Base-by-base conservation (phyloP, 2,888 invertebrate genomes). In the Euclidia mi region DNA sequence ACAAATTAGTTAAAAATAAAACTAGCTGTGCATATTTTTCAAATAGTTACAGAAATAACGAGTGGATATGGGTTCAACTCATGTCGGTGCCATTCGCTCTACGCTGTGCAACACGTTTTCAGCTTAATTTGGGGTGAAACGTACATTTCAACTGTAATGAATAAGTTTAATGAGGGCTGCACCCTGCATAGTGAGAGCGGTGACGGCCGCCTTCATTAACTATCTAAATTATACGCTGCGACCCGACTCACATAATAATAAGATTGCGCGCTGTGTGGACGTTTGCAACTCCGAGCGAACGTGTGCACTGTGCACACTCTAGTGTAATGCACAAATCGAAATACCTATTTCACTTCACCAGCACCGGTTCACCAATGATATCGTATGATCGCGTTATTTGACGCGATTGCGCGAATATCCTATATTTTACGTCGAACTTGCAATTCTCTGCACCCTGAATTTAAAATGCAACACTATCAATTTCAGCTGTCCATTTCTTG, bases 141-240 rank as follows among this genome's bases (percentile, higher is more conserved):
- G 56, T 50, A 66, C 49, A 68, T 70, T 68, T 56, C 46, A 66
- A 40, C 55, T 32, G 65, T 70, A 70, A 76, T 75, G 63, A 73
- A 65, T 70, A 68, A 67, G 52, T 64, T 55, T 64, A 71, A 73
- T 57, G 65, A 64, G 63, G 59, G 52, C 40, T 58, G 59, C 57
- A 62, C 53, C 40, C 53, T 48, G 62, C 48, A 34, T 57, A 56
- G 53, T 43, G 45, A 29, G 18, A 6, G 42, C 56, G 47, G 56
- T 52, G 59, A 65, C 66, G 61, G 59, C 44, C 44, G 53, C 66
- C 61, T 64, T 71, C 66, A 76, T 77, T 74, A 77, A 69, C 71
- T 60, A 60, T 70, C 63, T 67, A 59, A 68, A 76, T 72, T 68
- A 34, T 34, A 70, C 56, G 50, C 51, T 55, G 60, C 57, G 49